Percentiles rank a stretch among this genome's conserved stretches.
Conservation (phyloP, 1,140 invertebrate species). For the Teleogryllus occipitalis region DNA sequence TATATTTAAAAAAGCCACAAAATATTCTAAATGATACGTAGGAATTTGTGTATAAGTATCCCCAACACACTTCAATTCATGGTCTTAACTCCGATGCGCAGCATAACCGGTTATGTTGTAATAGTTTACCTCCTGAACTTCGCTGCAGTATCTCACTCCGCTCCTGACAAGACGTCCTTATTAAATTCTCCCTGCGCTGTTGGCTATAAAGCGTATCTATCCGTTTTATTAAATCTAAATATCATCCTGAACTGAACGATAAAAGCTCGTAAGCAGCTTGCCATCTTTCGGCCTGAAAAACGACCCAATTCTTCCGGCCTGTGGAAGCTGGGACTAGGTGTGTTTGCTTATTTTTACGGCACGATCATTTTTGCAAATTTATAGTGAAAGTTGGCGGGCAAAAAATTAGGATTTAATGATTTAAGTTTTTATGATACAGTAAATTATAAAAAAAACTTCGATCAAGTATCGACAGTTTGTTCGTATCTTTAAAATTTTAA, state of each 20-base stretch:
- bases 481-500: neutral
- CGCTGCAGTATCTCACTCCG: no score
- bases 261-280: neutral
- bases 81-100: no score
- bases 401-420: neutral
- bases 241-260: neutral
- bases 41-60: no score
- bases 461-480: neutral
- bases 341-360: neutral
- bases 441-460: neutral
- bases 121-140: no score
- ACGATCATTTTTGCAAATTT: neutral
- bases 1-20: no score
- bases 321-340: neutral
- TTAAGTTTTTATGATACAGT: constrained; percentile 1
- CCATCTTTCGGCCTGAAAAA: neutral
- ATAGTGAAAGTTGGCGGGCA: neutral
- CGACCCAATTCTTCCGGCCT: neutral
- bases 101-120: no score
- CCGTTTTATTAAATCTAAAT: neutral
- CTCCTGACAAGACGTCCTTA: no score
- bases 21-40: no score
- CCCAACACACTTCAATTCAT: no score
- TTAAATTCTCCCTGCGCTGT: neutral
- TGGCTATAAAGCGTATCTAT: neutral